Evolutionary conservation across 2,888 invertebrate genomes (phyloP), one percentile per base, ranked within the genome.

Genomic region (Vannuccia rotundouncinata): DNA sequence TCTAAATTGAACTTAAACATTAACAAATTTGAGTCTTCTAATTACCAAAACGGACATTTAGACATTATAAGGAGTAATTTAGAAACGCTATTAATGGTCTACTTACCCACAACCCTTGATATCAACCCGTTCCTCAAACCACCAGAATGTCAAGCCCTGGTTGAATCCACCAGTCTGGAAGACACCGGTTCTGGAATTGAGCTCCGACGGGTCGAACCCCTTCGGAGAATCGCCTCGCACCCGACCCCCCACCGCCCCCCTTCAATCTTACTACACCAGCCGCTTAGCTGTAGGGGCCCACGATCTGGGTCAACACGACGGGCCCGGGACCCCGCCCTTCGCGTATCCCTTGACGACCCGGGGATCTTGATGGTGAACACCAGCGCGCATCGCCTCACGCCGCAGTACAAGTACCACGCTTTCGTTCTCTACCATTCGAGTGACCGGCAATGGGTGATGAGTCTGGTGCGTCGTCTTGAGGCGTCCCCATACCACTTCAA

Each of bases 361-460:
- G 80, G 80, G 10, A 80, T 80, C 29, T 59, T 80, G 28, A 80
- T 80, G 80, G 79, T 29, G 0, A 60, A 80, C 79, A 59, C 59
- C 25, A 59, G 29, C 29, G 59, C 79, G 28, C 80, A 80, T 29
- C 27, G 84, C 1, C 82, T 85, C 29, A 84, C 84, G 80, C 84
- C 84, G 31, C 81, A 85, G 22, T 84, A 85, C 81, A 81, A 84
- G 28, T 85, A 85, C 80, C 85, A 85, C 82, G 83, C 85, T 59
- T 85, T 84, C 82, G 84, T 85, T 74, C 84, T 84, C 0, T 85
- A 85, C 82, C 83, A 84, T 74, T 81, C 82, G 5, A 81, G 82
- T 25, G 85, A 85, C 81, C 74, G 81, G 31, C 81, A 80, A 22
- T 85, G 85, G 85, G 85, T 84, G 22, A 83, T 84, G 76, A 78